These are phyloP conservation scores for Xanthia togata DNA, from an alignment of 2,888 invertebrate genomes.

Conservation along the genomic window DNA sequence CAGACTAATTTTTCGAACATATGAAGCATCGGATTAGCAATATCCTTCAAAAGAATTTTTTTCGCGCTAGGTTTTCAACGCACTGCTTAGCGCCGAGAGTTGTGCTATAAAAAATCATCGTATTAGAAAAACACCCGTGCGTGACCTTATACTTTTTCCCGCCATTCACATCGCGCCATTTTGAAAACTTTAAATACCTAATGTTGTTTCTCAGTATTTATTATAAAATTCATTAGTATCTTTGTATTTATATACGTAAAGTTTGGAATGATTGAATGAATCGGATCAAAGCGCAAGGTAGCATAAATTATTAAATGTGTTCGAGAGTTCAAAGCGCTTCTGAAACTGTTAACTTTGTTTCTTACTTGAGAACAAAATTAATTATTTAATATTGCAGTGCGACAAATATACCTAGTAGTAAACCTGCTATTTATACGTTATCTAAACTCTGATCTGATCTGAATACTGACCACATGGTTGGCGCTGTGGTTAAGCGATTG, in stretches of 20 bases:
- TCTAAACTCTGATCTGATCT: too few species aligned
- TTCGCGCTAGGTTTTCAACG: too few species aligned
- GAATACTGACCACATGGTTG: too few species aligned
- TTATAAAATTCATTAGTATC: slow-evolving; percentile 12
- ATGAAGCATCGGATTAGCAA: too few species aligned
- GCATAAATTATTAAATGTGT: slow-evolving; percentile 51
- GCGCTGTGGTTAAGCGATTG: too few species aligned
- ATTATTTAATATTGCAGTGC: slow-evolving; percentile 33
- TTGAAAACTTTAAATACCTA: slow-evolving; percentile 7
- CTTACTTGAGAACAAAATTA: slow-evolving; percentile 32
- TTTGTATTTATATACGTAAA: slow-evolving; percentile 30
- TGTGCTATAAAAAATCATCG: too few species aligned
- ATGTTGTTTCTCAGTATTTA: slow-evolving; percentile 27
- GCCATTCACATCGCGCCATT: slow-evolving; percentile 27
- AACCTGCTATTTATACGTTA: background rate
- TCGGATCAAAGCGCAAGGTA: slow-evolving; percentile 52
- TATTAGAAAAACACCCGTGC: background rate
- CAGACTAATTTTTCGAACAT: too few species aligned
- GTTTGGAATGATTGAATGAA: slow-evolving; percentile 34
- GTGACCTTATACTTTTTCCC: background rate
- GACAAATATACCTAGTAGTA: background rate
- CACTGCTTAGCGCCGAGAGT: too few species aligned
- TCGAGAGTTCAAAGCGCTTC: slow-evolving; percentile 30
- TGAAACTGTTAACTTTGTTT: slow-evolving; percentile 32
- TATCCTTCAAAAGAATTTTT: too few species aligned